Evolutionary conservation across 2,888 invertebrate genomes (phyloP), one percentile per base, ranked within the genome.

Genomic region (Harpagoxenus sublaevis): DNA sequence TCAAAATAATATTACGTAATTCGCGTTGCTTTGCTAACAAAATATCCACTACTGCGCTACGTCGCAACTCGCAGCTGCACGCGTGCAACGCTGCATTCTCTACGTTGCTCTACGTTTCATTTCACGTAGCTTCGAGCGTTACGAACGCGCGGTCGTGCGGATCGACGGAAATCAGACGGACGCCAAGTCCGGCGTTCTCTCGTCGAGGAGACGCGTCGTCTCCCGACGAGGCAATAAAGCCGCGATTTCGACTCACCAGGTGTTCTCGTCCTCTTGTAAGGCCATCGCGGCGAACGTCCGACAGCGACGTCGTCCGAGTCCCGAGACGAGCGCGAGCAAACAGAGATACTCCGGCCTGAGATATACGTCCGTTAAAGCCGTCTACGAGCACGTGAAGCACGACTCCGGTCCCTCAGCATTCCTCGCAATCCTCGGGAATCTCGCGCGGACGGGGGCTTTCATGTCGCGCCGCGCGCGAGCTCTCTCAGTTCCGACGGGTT

Each of bases 231-330:
- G n/a, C 15, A 1, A 3, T 0, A n/a, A 83, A 63, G 71, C 15
- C 73, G 70, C 23, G 55, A 78, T 71, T 48, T 57, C 35, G 83
- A 8, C 95, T 95, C 95, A 97, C 97, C 97, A 97, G 91, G 96
- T 96, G 94, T 95, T 96, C 90, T 96, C 96, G 88, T 96, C 96
- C 92, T 96, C 96, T 87, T 96, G 96, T 91, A 95, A 95, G 94
- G 96, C 96, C 97, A 97, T 97, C 94, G 95, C 95, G 89, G 95
- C 94, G 89, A 84, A 91, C 89, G 90, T 93, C 90, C 63, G 18
- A 92, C 91, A 73, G 84, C 78, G 12, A 60, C 18, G 65, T 42
- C 39, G 39, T 65, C 23, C n/a, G 31, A 77, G 45, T 35, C 18
- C 68, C 84, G 65, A 63, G 70, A 63, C 62, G 28, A 68, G 18